Evolutionary conservation across 2,888 invertebrate species (phyloP), one percentile per base, ranked within the genome.

Genomic region (Drosophila mayaguana): DNA sequence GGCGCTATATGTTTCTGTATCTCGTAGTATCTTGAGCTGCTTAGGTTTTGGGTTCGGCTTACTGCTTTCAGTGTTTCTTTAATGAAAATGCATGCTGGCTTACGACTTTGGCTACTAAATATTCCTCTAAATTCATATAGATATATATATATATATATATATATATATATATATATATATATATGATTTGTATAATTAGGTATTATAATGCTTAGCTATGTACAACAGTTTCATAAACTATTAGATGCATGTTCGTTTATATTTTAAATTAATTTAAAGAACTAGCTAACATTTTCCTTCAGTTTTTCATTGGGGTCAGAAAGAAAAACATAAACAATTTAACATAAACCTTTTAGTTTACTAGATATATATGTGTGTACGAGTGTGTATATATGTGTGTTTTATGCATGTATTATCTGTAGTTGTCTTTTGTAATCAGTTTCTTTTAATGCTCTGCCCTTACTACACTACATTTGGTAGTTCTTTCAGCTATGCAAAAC

Each of bases 171-270:
- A 18, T 67, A 54, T 62, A 50, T 75, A 28, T 80, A 53, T 64
- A 56, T 59, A 20, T 60, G 40, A 40, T 65, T 71, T 75, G 66
- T 73, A 63, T 75, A 65, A 57, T 66, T 72, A 63, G 45, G 61
- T 72, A 57, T 62, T 65, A 46, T 61, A 67, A 65, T 72, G 54
- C 72, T 81, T 86, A 80, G 72, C 84, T 85, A 85, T 85, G 61
- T 85, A 85, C 85, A 85, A 88, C 84, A 85, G 84, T 88, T 85
- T 88, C 76, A 88, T 81, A 86, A 86, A 86, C 83, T 84, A 81
- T 88, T 74, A 72, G 80, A 73, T 79, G 72, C 50, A 40, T 80
- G 75, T 63, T 55, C 40, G 63, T 32, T 32, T 32, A 14, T 14
- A 11, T 18, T 18, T 50, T 75, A 78, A 82, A 80, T 80, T 63